phyloP scores from a whole-genome alignment of 2,888 invertebrate species.

The Cerastoderma edule region DNA sequence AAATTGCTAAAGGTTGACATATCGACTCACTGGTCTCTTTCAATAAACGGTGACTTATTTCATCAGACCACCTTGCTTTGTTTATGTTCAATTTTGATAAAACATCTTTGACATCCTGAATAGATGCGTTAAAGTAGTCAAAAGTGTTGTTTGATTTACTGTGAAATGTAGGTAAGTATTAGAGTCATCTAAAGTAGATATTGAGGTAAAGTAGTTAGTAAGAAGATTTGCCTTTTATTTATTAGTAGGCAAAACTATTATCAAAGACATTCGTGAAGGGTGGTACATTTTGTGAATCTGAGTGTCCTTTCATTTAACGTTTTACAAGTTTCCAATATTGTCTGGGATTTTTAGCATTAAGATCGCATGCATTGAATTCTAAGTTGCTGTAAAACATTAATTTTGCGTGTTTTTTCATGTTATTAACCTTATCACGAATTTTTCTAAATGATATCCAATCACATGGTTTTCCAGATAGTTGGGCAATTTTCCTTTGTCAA shows the following conservation, averaged over 20 bases:
- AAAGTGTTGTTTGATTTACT: no score
- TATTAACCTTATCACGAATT: constrained; percentile 9
- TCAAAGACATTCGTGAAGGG: no score
- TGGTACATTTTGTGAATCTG: no score
- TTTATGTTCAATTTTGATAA: no score
- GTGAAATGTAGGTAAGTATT: no score
- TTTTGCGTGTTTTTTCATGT: constrained; percentile 12
- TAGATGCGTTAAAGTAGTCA: no score
- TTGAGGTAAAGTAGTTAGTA: no score
- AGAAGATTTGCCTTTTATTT: no score
- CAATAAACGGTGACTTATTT: neutral
- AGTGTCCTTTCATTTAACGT: no score
- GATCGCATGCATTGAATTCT: neutral
- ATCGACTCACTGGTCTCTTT: neutral
- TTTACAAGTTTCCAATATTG: constrained; percentile 10
- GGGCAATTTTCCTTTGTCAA: constrained; percentile 1
- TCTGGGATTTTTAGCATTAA: neutral
- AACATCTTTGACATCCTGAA: no score
- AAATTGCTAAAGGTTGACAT: neutral
- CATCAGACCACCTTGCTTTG: neutral
- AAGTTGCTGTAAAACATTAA: neutral
- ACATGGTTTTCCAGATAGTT: neutral
- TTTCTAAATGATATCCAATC: constrained; percentile 19
- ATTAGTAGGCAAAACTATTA: no score
- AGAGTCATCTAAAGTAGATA: no score